These are phyloP conservation scores for Mycalesis mineus DNA, from an alignment of 2,888 invertebrate genomes.

Conservation along the genomic window DNA sequence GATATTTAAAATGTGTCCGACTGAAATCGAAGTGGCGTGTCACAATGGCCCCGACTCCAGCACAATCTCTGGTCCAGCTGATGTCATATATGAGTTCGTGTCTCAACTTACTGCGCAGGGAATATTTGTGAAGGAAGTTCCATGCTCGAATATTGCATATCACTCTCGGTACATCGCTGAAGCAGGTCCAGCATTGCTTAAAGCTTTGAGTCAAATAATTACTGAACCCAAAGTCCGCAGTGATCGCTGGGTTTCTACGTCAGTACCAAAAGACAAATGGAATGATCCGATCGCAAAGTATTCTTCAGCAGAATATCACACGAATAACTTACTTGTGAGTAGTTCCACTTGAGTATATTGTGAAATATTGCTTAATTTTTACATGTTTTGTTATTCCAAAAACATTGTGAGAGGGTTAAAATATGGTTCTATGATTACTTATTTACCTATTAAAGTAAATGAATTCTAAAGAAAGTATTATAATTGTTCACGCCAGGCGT, in stretches of 20 bases:
- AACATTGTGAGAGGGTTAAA: too few relatives aligned
- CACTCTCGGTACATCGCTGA: slow-evolving; percentile 88
- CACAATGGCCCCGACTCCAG: slow-evolving; percentile 87
- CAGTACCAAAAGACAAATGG: slow-evolving; percentile 83
- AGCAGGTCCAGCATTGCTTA: slow-evolving; percentile 70
- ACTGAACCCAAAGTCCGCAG: slow-evolving; percentile 80
- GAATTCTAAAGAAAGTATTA: too few relatives aligned
- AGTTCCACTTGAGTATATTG: too few relatives aligned
- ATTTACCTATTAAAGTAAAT: too few relatives aligned
- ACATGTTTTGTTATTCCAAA: too few relatives aligned
- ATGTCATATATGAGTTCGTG: slow-evolving; percentile 77
- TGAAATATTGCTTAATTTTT: too few relatives aligned
- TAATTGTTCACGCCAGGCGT: too few relatives aligned
- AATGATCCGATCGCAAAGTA: slow-evolving; percentile 50
- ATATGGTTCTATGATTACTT: too few relatives aligned
- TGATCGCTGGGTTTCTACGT: slow-evolving; percentile 87
- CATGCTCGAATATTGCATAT: slow-evolving; percentile 90
- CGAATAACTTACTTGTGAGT: slow-evolving; percentile 85
- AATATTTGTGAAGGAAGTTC: slow-evolving; percentile 18
- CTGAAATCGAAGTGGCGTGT: slow-evolving; percentile 85
- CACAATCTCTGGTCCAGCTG: slow-evolving; percentile 86
- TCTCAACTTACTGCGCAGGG: slow-evolving; percentile 35
- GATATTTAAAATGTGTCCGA: slow-evolving; percentile 62
- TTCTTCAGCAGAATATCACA: slow-evolving; percentile 90
- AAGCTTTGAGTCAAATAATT: slow-evolving; percentile 78